Conservation (phyloP, 1,140 invertebrate genomes). For the Archivesica marissinica region DNA sequence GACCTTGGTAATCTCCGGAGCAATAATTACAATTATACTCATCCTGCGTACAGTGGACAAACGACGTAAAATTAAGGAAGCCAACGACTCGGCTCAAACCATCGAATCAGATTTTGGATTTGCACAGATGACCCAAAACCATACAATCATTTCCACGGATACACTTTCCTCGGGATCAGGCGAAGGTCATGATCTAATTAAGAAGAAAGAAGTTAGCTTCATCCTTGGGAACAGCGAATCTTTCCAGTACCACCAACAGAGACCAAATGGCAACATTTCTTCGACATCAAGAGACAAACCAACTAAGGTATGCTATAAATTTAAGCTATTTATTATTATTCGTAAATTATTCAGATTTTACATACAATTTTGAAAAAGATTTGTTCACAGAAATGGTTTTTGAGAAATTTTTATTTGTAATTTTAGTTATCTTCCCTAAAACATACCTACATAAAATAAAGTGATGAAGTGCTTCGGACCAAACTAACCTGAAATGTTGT, state of each 20-base stretch:
- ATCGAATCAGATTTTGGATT: slow-evolving; percentile 59
- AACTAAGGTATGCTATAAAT: slow-evolving; percentile 31
- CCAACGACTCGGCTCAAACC: not conserved
- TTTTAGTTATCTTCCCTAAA: not conserved
- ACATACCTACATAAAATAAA: not conserved
- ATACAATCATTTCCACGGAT: slow-evolving; percentile 46
- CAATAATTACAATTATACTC: slow-evolving; percentile 52
- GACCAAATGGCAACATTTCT: not conserved
- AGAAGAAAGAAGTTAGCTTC: slow-evolving; percentile 63
- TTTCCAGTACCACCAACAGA: slow-evolving; percentile 46
- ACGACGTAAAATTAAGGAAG: slow-evolving; percentile 23
- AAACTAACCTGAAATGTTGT: no score
- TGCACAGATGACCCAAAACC: not conserved
- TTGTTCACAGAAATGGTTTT: not conserved
- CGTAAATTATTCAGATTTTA: not conserved
- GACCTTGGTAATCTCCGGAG: slow-evolving; percentile 54
- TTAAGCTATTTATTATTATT: not conserved
- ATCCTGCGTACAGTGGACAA: slow-evolving; percentile 36
- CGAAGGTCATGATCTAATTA: slow-evolving; percentile 46
- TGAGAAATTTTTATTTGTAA: not conserved
- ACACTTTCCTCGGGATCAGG: slow-evolving; percentile 36
- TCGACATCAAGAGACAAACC: slow-evolving; percentile 33
- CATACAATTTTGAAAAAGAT: not conserved
- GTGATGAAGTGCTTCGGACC: no score
- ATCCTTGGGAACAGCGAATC: slow-evolving; percentile 34